phyloP scores from a whole-genome alignment of 2,113 vertebrate genomes.

The Eulemur macaco region DNA sequence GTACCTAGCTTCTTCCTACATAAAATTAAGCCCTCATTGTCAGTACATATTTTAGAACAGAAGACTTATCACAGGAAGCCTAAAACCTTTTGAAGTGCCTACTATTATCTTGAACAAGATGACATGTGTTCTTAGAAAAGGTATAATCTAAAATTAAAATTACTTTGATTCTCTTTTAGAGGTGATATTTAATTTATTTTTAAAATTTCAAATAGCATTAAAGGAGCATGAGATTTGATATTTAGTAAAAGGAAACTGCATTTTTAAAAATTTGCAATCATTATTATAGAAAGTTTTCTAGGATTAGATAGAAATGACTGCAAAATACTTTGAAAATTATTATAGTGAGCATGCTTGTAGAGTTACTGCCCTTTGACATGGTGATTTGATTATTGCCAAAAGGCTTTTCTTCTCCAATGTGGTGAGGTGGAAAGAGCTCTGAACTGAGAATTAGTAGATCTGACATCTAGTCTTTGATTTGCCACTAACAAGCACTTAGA shows the following conservation, averaged over 20 bases:
- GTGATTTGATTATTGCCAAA: background rate
- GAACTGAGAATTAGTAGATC: background rate
- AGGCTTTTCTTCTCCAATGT: background rate
- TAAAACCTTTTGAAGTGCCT: background rate
- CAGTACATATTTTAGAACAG: background rate
- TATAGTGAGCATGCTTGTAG: background rate
- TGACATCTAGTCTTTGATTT: background rate
- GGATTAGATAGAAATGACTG: background rate
- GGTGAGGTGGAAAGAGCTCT: background rate
- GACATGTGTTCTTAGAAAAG: background rate
- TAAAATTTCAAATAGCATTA: background rate
- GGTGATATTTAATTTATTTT: background rate
- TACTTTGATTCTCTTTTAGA: background rate
- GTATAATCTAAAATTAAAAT: background rate
- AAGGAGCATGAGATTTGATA: background rate
- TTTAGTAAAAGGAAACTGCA: background rate
- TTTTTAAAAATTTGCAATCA: background rate
- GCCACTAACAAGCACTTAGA: background rate
- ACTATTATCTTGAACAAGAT: background rate
- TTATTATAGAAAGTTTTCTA: background rate
- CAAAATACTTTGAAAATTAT: background rate
- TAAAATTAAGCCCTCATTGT: background rate
- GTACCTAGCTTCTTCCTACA: background rate
- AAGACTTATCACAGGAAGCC: background rate
- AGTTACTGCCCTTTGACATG: background rate